Conservation (phyloP, 2,888 invertebrate genomes). For the Lamellibrachia satsuma region DNA sequence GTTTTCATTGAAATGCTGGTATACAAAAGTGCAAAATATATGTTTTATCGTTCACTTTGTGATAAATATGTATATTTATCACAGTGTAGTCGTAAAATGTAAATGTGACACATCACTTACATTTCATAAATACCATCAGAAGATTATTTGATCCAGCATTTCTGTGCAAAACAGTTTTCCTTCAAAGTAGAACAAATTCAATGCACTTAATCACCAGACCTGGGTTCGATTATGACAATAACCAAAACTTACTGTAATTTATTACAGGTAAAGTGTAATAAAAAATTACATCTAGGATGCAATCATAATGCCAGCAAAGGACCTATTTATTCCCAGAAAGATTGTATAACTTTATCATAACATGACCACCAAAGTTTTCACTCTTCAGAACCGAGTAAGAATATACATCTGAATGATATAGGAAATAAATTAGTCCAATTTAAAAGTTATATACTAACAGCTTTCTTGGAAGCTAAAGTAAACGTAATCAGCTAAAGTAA, state of each 20-base stretch:
- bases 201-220: neutral
- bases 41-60: neutral
- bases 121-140: neutral
- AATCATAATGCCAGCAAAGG: neutral
- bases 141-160: neutral
- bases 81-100: neutral
- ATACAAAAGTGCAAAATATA: neutral
- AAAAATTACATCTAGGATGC: neutral
- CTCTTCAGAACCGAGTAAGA: neutral
- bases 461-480: neutral
- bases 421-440: neutral
- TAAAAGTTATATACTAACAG: neutral
- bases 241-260: neutral
- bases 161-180: conserved; percentile 13
- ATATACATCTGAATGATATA: neutral
- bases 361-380: neutral
- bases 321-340: neutral
- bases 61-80: conserved; percentile 1
- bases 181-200: neutral
- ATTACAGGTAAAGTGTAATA: neutral
- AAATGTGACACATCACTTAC: neutral
- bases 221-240: neutral
- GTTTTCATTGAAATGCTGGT: neutral
- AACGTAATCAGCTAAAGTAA: neutral
- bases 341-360: neutral